Evolutionary conservation across 2,113 vertebrate species (phyloP), one percentile per base, ranked within the genome.

Genomic region (Plectropomus leopardus): DNA sequence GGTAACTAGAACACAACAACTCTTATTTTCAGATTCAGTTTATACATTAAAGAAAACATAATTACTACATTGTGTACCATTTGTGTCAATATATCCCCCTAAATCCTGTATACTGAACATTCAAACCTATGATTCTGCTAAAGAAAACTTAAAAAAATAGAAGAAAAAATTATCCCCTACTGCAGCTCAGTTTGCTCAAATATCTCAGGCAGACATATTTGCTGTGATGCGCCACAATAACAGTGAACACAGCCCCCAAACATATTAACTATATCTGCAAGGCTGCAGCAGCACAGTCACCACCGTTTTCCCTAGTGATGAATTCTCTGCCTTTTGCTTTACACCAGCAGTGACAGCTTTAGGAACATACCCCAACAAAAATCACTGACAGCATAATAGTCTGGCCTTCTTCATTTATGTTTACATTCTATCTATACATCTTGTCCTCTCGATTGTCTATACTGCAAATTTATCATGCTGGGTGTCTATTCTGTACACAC

Each of bases 281-380:
- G 11, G 34, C 19, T 73, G 4, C 28, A 70, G 45, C 13, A 50
- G 45, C 40, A 55, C 34, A 51, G 48, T 51, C 57, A 11, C 24
- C 26, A 8, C 19, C 36, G 3, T 47, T 32, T 2, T n/a, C 28
- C 24, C 24, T 11, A 10, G 24, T 34, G 14, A 59, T n/a, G 40
- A 45, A 50, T 48, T 57, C 28, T 54, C 48, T 63, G 45, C 55
- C n/a, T 61, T 60, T 51, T 53, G n/a, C 54, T 16, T 66, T 26
- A 42, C 47, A 50, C 42, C 73, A 82, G 4, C 24, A 65, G 44
- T 57, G 15, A 59, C 28, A 30, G 57, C 28, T 36, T 36, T 4
- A 26, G 16, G 47, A 17, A 40, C 17, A 9, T 19, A 4, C 2
- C 32, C 2, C 32, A 7, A 4, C 23, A 21, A 63, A 68, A 68